Evolutionary conservation across 1,140 invertebrate genomes (phyloP).

Genomic region (Mesaphorura yosii): DNA sequence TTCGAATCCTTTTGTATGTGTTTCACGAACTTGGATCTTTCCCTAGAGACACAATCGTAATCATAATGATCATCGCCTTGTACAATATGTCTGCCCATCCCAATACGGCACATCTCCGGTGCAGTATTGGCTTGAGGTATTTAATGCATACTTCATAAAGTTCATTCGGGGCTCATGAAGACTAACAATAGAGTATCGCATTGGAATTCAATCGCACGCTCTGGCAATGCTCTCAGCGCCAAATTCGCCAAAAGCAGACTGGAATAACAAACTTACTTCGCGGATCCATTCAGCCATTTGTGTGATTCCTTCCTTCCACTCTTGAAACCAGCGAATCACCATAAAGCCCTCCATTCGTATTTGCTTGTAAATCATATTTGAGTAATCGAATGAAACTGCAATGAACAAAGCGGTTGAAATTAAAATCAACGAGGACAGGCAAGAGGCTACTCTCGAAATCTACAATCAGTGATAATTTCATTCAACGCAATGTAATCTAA

Average conservation of each 20-base stretch:
- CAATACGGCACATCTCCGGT: too few relatives aligned
- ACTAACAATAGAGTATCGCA: too few relatives aligned
- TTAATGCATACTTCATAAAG: too few relatives aligned
- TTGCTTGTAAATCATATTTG: constrained; percentile 28
- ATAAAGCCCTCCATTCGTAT: constrained; percentile 33
- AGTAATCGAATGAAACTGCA: constrained; percentile 29
- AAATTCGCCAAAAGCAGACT: too few relatives aligned
- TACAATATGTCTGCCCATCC: too few relatives aligned
- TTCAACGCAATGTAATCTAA: too few relatives aligned
- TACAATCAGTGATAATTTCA: neutral
- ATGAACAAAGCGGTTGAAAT: constrained; percentile 2
- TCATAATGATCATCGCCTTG: too few relatives aligned
- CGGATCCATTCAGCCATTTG: constrained; percentile 33
- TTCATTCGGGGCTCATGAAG: too few relatives aligned
- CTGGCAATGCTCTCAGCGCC: too few relatives aligned
- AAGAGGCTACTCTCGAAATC: neutral
- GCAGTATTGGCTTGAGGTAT: too few relatives aligned
- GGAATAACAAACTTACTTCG: constrained; percentile 26
- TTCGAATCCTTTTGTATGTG: constrained; percentile 50
- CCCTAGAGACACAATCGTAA: too few relatives aligned
- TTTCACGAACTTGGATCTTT: constrained; percentile 49
- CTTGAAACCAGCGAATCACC: constrained; percentile 27
- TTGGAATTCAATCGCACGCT: too few relatives aligned
- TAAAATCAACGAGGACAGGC: neutral
- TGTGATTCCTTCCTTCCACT: constrained; percentile 32